These are phyloP conservation scores for Drosophila ambigua DNA, from an alignment of 1,140 invertebrate genomes.

Conservation along the genomic window DNA sequence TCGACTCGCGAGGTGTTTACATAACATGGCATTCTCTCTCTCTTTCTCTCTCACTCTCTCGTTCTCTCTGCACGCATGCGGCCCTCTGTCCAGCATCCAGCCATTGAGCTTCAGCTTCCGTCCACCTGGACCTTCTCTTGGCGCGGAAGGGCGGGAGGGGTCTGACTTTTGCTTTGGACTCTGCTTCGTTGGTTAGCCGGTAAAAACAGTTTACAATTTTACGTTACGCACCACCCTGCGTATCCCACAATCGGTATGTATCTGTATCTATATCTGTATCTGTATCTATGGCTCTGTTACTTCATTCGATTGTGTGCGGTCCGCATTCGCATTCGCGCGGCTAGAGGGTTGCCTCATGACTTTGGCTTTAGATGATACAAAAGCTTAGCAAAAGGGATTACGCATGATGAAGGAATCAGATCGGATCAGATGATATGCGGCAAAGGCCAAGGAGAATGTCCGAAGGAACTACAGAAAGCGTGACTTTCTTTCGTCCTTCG, in stretches of 20 bases:
- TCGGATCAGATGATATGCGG: no score
- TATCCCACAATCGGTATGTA: conserved; percentile 35
- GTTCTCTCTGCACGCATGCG: conserved; percentile 49
- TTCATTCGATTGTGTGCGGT: conserved; percentile 5
- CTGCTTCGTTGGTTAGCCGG: conserved; percentile 54
- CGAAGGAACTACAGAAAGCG: no score
- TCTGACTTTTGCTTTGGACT: conserved; percentile 17
- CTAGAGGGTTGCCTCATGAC: conserved; percentile 11
- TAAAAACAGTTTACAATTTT: conserved; percentile 40
- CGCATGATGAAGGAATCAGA: no score
- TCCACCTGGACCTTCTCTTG: conserved; percentile 9
- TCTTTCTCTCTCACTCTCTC: neutral
- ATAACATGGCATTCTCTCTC: conserved; percentile 27
- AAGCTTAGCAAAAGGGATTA: neutral
- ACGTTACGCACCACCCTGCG: conserved; percentile 72
- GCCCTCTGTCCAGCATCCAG: conserved; percentile 13
- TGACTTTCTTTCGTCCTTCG: no score
- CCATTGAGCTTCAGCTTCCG: conserved; percentile 7
- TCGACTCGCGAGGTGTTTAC: conserved; percentile 34
- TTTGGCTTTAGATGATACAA: neutral
- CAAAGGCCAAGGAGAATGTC: no score
- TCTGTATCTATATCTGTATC: conserved; percentile 18
- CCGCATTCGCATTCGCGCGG: conserved; percentile 7
- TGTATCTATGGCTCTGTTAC: conserved; percentile 1
- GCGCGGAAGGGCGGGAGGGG: no score